Evolutionary conservation across 2,113 vertebrate species (phyloP), one percentile per base, ranked within the genome.

Genomic region (Lates calcarifer): DNA sequence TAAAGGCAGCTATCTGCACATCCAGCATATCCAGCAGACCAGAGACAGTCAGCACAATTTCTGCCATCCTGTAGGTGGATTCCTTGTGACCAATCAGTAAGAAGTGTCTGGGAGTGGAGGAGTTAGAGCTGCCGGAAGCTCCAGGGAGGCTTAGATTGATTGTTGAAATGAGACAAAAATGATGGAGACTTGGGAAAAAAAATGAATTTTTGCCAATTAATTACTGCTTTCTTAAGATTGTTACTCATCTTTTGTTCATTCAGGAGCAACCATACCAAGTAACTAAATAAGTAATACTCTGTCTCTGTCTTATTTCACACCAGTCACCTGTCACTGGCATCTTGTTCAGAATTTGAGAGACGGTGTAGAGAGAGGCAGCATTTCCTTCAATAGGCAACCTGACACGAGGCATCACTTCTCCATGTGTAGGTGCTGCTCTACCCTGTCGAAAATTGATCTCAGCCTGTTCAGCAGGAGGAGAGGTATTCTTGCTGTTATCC

Each of bases 371-470:
- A 35, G 43, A 57, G 35, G n/a, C 31, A 78, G 58, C 64, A 66
- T 66, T 55, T 68, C 41, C 53, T 66, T 18, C 47, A 58, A 51
- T 51, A 35, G n/a, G 22, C 62, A 69, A 37, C n/a, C 56, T 67
- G 58, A 74, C 67, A 81, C 26, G 6, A 77, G 62, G 49, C 47
- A 82, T 81, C 17, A 60, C 69, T 56, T 41, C 37, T 68, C 60
- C 68, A 55, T 58, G 10, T 74, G 75, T 81, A 73, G 39, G 18
- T 28, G 61, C 65, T 18, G 68, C 77, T 66, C 56, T 53, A 20
- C 80, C 80, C 67, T 79, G 77, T 86, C 71, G 2, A 53, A 85
- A 76, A 60, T n/a, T 53, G 62, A 76, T 84, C 29, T 77, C 45
- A 68, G 53, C 33, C 43, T 69, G 69, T 33, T 62, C 5, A 22